A percentile compares a stretch with the other conserved stretches of the same genome.
phyloP scores from a whole-genome alignment of 2,888 invertebrate species.

The Xestoiulus laeticollis region DNA sequence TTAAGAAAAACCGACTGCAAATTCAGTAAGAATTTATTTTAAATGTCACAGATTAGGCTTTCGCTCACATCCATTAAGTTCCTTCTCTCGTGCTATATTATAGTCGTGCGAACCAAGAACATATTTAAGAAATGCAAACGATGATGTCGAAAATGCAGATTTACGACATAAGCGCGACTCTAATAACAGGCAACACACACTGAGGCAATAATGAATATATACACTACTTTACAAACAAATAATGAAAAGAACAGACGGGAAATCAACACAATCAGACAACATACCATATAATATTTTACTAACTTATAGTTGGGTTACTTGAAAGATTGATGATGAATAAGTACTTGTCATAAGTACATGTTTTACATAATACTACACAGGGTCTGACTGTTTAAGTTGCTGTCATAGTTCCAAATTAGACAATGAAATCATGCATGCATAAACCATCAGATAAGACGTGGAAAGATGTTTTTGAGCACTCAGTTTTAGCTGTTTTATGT shows the following conservation, averaged over 20 bases:
- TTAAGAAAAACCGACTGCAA: not conserved
- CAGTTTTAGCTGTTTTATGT: no score
- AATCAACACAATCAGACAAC: no score
- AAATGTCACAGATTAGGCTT: slow-evolving; percentile 6
- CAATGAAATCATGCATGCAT: no score
- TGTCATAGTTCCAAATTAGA: no score
- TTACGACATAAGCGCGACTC: not conserved
- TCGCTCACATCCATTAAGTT: not conserved
- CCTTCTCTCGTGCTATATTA: not conserved
- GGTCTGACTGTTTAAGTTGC: no score
- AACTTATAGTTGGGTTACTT: no score
- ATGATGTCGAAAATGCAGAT: not conserved
- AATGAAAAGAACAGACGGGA: not conserved
- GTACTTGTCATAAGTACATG: no score
- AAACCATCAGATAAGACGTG: no score
- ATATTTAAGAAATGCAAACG: not conserved
- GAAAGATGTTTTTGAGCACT: no score
- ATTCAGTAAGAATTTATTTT: not conserved
- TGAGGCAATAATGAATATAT: not conserved
- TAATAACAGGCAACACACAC: not conserved
- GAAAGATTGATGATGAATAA: no score
- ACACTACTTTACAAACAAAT: not conserved
- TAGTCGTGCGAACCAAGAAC: not conserved
- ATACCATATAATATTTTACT: no score
- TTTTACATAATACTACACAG: no score